Evolutionary conservation across 1,140 invertebrate species (phyloP), one percentile per base, ranked within the genome.

Genomic region (Dendrolimus kikuchii): DNA sequence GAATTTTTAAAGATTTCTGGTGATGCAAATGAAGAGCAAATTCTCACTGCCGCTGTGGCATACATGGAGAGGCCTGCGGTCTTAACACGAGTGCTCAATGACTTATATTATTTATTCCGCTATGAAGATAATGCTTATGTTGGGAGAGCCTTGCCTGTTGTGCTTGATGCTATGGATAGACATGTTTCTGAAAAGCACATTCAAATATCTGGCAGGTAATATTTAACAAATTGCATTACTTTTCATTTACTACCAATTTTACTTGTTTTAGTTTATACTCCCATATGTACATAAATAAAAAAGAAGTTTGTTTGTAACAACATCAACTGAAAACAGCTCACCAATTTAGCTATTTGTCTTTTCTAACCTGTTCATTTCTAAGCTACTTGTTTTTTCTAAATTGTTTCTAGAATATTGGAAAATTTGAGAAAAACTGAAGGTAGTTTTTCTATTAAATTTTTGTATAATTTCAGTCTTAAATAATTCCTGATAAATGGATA

Each of bases 11-110:
- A 95, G 93, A 92, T 98, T 66, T 92, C 96, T 51, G 97, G 97
- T 8, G 95, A 98, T 88, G 94, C 93, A 4, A 96, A 94, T 75
- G 96, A 98, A 82, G 91, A 93, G 57, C 96, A 98, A 85, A 95
- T 98, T 48, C 77, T 98, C 10, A 91, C 92, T n/a, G 94, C 96
- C 37, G 93, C 93, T 23, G 76, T 90, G 39, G 91, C 92, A 5
- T 96, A 95, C 62, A 90, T 95, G 73, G 93, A 96, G 64, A 85
- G 95, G 59, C 92, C 93, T 1, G 92, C 93, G 40, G 90, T 98
- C 58, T 81, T 99, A 41, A 89, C 88, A 88, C 65, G 94, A 74
- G 94, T 97, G 37, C 88, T 99, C 5, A 98, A 97, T 79, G 95
- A 98, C 78, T 86, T 99, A 7, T 98, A 97, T 77, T 95, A 97